Conservation (phyloP, 1,140 invertebrate species). For the Lordiphosa stackelbergi region DNA sequence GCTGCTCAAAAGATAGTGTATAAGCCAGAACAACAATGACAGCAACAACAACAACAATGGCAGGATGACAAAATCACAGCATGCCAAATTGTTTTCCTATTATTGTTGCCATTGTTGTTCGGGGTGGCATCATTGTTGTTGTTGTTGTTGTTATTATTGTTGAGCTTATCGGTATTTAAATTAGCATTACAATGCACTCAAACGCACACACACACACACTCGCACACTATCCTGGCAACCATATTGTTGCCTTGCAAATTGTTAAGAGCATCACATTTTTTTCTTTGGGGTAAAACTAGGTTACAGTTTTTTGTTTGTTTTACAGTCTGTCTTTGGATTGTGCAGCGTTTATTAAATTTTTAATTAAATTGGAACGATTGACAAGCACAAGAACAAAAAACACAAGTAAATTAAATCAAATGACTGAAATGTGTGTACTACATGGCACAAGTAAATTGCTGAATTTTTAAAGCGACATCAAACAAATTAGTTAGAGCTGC, state of each 20-base stretch:
- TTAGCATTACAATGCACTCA: slow-evolving; percentile 69
- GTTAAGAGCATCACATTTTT: slow-evolving; percentile 17
- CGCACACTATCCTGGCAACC: slow-evolving; percentile 12
- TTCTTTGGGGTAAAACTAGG: slow-evolving; percentile 33
- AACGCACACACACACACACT: slow-evolving; percentile 7
- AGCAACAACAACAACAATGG: slow-evolving; percentile 28
- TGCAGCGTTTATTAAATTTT: slow-evolving; percentile 54
- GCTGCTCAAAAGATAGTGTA: not conserved
- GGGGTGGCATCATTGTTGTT: slow-evolving; percentile 30
- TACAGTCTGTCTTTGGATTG: slow-evolving; percentile 10
- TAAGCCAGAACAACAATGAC: not conserved
- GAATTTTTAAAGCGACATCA: too few species aligned
- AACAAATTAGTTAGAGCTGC: not conserved
- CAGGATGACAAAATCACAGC: slow-evolving; percentile 60
- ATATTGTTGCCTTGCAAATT: slow-evolving; percentile 54
- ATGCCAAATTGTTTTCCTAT: slow-evolving; percentile 73
- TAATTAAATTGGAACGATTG: slow-evolving; percentile 56
- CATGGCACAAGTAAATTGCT: too few species aligned
- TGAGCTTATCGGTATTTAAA: slow-evolving; percentile 70
- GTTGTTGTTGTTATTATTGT: slow-evolving; percentile 46
- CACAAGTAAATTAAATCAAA: slow-evolving; percentile 12
- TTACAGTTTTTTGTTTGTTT: slow-evolving; percentile 18
- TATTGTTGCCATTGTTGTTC: slow-evolving; percentile 64
- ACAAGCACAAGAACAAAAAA: slow-evolving; percentile 18
- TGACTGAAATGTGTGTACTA: not conserved